Evolutionary conservation across 2,113 vertebrate species (phyloP).

Genomic region (Bombycilla garrulus): DNA sequence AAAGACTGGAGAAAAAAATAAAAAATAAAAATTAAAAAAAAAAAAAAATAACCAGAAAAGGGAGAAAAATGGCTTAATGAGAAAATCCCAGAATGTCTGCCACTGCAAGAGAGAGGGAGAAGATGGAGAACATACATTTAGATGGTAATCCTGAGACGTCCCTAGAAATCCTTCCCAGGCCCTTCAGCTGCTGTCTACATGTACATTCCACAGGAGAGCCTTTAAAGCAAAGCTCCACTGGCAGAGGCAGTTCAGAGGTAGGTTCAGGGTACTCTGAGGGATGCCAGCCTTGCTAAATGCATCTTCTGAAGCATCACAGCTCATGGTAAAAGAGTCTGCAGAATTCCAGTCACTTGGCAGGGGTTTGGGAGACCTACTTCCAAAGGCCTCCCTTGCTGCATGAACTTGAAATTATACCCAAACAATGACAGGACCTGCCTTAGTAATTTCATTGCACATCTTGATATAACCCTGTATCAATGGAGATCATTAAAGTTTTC

Average conservation of each 20-base stretch:
- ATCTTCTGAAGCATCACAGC: background rate
- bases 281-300: background rate
- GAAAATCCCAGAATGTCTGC: background rate
- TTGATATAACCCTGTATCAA: background rate
- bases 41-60: too few relatives aligned
- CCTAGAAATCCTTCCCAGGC: background rate
- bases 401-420: background rate
- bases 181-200: background rate
- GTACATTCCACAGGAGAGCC: accelerated
- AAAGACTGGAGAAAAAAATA: background rate
- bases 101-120: background rate
- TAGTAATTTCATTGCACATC: background rate
- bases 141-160: background rate
- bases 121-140: background rate
- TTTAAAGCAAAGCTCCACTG: background rate
- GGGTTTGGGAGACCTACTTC: background rate
- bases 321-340: background rate
- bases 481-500: background rate
- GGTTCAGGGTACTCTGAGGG: background rate
- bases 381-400: accelerated
- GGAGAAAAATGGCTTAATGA: accelerated
- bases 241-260: background rate
- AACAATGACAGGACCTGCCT: background rate
- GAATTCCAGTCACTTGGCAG: background rate
- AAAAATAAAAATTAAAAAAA: too few relatives aligned